Evolutionary conservation across 2,888 invertebrate species (phyloP), one percentile per base, ranked within the genome.

Genomic region (Gonocerus acuteangulatus): DNA sequence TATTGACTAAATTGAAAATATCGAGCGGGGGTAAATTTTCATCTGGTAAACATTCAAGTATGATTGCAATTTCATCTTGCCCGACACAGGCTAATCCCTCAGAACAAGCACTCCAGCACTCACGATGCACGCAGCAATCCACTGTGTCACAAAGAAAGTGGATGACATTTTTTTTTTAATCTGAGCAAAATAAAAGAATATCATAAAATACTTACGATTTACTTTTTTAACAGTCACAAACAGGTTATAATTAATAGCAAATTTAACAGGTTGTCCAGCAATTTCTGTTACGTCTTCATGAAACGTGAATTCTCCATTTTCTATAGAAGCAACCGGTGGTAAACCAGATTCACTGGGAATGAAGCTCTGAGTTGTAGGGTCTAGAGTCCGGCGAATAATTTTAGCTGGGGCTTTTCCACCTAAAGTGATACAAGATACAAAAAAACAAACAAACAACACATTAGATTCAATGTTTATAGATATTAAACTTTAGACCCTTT

Each of bases 51-150:
- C 72, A 71, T 73, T 89, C 88, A 19, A 91, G 74, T 39, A 90
- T 72, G 61, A 89, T 80, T 48, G 89, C 81, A 18, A 92, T 76
- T 75, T 91, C 91, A 71, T 90, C 89, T 71, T 89, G 90, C 1
- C 88, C 89, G 16, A 89, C 88, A 62, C 84, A 83, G 62, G 84
- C 83, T 73, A 91, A 77, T 13, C 91, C 91, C 67, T 80, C 78
- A 0, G 88, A 86, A 19, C 85, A 82, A 69, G 89, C 84, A 72
- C 86, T 87, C 82, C 90, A 88, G 63, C 84, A 84, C 64, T 78
- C 78, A 68, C 81, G 82, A 70, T 85, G 84, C 65, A 86, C 81
- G 71, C 86, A 87, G 71, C 89, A 89, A 70, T 83, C 83, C 77
- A 89, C 87, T 87, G 71, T 32, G 77, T 74, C 62, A 59, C 27